Evolutionary conservation across 2,888 invertebrate species (phyloP), one percentile per base, ranked within the genome.

Genomic region (Mesodorylaimus sp.): DNA sequence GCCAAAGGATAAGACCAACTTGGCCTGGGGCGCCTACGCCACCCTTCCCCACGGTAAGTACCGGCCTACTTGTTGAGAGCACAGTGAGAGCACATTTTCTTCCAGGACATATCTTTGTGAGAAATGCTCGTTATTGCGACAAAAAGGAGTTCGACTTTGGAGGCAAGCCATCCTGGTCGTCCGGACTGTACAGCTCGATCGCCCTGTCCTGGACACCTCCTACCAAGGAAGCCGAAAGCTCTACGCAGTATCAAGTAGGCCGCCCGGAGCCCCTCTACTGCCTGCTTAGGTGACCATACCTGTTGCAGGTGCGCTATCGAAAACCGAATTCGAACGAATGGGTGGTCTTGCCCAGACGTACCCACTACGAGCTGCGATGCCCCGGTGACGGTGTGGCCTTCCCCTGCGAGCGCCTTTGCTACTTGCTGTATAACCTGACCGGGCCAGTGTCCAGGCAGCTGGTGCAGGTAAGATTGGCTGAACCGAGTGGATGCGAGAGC

Each of bases 121-220:
- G n/a, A n/a, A n/a, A n/a, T n/a, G n/a, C n/a, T n/a, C n/a, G n/a
- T n/a, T n/a, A n/a, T n/a, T n/a, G n/a, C n/a, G n/a, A n/a, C n/a
- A n/a, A n/a, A n/a, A n/a, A n/a, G n/a, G n/a, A n/a, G n/a, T n/a
- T n/a, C n/a, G n/a, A n/a, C n/a, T n/a, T n/a, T n/a, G n/a, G n/a
- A n/a, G n/a, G n/a, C n/a, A n/a, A n/a, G n/a, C n/a, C n/a, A n/a
- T n/a, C n/a, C n/a, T n/a, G n/a, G n/a, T n/a, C n/a, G n/a, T n/a
- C n/a, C n/a, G n/a, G n/a, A n/a, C n/a, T n/a, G n/a, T n/a, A n/a
- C n/a, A n/a, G n/a, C n/a, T n/a, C 65, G 28, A 59, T 61, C 26
- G 60, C 63, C 7, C 58, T 65, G 55, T 62, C 61, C 39, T 65
- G 63, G 64, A 60, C 62, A n/a, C n/a, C n/a, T 32, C 61, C 63